These are phyloP conservation scores for Caenorhabditis elegans DNA, from an alignment of 1,140 invertebrate species.

Conservation along the genomic window DNA sequence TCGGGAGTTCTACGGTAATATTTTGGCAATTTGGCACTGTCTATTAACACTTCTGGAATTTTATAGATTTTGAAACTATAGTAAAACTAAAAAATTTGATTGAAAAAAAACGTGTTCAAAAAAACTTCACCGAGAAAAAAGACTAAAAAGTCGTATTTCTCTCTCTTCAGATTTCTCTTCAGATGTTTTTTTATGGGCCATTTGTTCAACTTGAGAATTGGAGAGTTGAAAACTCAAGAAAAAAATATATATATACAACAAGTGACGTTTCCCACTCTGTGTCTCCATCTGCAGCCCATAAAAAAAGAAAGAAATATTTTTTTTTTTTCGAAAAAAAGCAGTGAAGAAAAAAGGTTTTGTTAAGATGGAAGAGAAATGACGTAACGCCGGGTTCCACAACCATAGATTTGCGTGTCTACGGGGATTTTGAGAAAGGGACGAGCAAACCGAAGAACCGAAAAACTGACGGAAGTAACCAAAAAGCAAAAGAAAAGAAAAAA, in stretches of 20 bases:
- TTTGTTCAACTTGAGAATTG: background rate
- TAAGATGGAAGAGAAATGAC: background rate
- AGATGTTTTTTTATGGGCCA: slow-evolving; percentile 10
- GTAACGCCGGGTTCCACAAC: background rate
- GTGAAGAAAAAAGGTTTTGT: background rate
- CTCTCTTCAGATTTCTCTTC: background rate
- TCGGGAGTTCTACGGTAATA: no score
- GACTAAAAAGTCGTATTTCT: background rate
- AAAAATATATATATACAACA: background rate
- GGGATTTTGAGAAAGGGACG: background rate
- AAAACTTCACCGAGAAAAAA: no score
- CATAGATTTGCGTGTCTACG: background rate
- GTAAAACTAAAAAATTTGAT: no score
- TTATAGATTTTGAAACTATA: no score
- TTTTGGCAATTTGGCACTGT: no score
- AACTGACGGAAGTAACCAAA: background rate
- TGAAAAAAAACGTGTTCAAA: no score
- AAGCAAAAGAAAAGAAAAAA: background rate
- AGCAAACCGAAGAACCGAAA: no score
- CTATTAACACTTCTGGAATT: no score
- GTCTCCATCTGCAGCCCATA: background rate
- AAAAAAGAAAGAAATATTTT: slow-evolving; percentile 15
- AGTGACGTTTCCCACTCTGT: background rate
- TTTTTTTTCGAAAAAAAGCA: background rate
- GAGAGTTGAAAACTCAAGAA: slow-evolving; percentile 2